phyloP scores from a whole-genome alignment of 1,140 invertebrate genomes.

The Anadara kagoshimensis region DNA sequence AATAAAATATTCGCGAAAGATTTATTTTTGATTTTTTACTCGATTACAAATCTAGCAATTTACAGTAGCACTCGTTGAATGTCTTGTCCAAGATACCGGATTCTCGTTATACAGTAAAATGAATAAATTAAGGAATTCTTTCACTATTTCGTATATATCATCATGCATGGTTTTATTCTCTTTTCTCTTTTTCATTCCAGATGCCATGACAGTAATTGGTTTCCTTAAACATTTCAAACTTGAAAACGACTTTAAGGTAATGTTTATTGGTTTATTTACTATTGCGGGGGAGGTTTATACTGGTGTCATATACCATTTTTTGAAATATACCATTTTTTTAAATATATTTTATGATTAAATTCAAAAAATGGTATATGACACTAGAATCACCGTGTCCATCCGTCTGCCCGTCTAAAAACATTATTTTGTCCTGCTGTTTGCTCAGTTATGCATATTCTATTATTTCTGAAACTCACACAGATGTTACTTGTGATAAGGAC shows the following conservation, averaged over 20 bases:
- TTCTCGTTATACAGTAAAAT: too few species aligned
- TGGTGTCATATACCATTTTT: too few species aligned
- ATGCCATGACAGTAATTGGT: conserved; percentile 80
- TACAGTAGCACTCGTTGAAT: too few species aligned
- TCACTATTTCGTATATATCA: conserved; percentile 59
- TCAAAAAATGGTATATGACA: background rate
- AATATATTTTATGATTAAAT: background rate
- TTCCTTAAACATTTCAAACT: conserved; percentile 80
- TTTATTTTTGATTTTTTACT: too few species aligned
- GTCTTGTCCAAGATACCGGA: too few species aligned
- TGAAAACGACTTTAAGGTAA: conserved; percentile 79
- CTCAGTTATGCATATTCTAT: background rate
- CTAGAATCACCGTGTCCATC: background rate
- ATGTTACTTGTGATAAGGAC: too few species aligned
- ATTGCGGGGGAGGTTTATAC: too few species aligned
- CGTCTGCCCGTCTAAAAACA: background rate
- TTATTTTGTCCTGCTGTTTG: background rate
- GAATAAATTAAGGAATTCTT: background rate
- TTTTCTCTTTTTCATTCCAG: conserved; percentile 56
- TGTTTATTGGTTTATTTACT: background rate
- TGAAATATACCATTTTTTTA: too few species aligned
- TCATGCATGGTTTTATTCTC: conserved; percentile 75
- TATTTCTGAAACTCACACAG: background rate
- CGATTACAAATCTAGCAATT: too few species aligned
- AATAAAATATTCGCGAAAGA: too few species aligned